These are phyloP conservation scores for Pachyrhynchus sulphureomaculatus DNA, from an alignment of 1,140 invertebrate genomes.

Conservation along the genomic window DNA sequence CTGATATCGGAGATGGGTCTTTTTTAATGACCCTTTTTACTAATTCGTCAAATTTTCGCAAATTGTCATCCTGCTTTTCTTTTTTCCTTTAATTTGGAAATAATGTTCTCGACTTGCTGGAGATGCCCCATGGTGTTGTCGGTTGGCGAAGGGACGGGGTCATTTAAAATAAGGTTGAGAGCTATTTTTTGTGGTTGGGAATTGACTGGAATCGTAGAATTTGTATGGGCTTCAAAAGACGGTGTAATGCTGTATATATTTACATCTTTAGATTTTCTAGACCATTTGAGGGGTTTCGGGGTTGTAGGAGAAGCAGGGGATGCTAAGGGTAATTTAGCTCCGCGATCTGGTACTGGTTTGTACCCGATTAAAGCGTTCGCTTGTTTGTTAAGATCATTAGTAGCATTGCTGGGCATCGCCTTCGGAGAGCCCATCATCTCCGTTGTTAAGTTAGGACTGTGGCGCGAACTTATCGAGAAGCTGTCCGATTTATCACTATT, in stretches of 20 bases:
- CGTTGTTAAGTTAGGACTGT: conserved; percentile 24
- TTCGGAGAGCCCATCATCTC: conserved; percentile 28
- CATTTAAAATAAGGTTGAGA: conserved; percentile 36
- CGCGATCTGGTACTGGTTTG: conserved; percentile 37
- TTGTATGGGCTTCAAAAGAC: conserved; percentile 5
- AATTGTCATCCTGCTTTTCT: conserved; percentile 43
- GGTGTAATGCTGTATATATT: conserved; percentile 34
- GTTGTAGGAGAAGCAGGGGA: conserved; percentile 6
- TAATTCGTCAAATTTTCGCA: conserved; percentile 47
- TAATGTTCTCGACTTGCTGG: conserved; percentile 42
- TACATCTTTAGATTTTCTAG: conserved; percentile 30
- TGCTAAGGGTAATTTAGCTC: conserved; percentile 5
- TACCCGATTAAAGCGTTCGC: conserved; percentile 43
- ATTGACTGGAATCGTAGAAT: conserved; percentile 9
- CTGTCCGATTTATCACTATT: conserved; percentile 15
- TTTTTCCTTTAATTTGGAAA: conserved; percentile 41
- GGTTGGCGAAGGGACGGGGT: neutral
- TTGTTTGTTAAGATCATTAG: conserved; percentile 46
- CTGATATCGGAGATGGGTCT: neutral
- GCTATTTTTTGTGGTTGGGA: conserved; percentile 29
- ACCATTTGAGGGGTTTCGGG: conserved; percentile 20
- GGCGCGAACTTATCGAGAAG: neutral
- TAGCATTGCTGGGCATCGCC: conserved; percentile 43
- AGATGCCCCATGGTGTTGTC: conserved; percentile 39
- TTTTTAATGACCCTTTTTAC: conserved; percentile 17